Conservation (phyloP, 2,888 invertebrate genomes). For the Drosophila kuntzei region DNA sequence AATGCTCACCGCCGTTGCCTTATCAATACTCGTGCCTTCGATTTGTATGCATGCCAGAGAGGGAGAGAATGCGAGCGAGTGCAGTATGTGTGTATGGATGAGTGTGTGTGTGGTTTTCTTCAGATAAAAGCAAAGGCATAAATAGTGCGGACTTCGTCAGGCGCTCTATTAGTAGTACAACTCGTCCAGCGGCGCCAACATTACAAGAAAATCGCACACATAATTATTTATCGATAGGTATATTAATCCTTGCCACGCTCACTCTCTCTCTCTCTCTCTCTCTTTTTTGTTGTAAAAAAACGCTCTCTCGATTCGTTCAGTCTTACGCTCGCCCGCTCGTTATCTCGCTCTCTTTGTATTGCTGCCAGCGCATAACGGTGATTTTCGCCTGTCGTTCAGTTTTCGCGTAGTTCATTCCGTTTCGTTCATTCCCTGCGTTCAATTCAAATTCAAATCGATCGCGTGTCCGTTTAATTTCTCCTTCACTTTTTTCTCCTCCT, state of each 20-base stretch:
- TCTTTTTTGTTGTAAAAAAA: background rate
- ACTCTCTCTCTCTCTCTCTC: conserved; percentile 2
- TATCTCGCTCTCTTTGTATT: background rate
- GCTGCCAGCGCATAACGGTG: conserved; percentile 44
- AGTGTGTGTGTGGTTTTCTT: conserved; percentile 17
- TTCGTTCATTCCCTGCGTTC: conserved; percentile 14
- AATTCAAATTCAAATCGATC: conserved; percentile 32
- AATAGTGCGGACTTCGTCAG: conserved; percentile 55
- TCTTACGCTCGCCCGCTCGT: conserved; percentile 4
- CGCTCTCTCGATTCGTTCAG: background rate
- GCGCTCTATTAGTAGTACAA: conserved; percentile 61
- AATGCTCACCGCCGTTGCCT: conserved; percentile 14
- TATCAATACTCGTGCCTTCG: conserved; percentile 46
- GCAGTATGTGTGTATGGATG: conserved; percentile 5
- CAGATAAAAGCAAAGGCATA: conserved; percentile 66
- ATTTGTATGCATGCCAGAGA: conserved; percentile 31
- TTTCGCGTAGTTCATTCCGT: conserved; percentile 7
- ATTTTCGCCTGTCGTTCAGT: conserved; percentile 31
- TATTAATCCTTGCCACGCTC: conserved; percentile 31
- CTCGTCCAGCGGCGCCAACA: conserved; percentile 51
- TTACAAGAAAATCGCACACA: background rate
- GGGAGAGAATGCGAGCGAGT: conserved; percentile 2
- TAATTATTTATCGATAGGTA: conserved; percentile 2
- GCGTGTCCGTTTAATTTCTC: conserved; percentile 1
- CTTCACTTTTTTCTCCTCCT: background rate